Evolutionary conservation across 92 coral and sea anemone genomes (phyloP), one percentile per base, ranked within the genome.

Genomic region (Porites cylindrica): DNA sequence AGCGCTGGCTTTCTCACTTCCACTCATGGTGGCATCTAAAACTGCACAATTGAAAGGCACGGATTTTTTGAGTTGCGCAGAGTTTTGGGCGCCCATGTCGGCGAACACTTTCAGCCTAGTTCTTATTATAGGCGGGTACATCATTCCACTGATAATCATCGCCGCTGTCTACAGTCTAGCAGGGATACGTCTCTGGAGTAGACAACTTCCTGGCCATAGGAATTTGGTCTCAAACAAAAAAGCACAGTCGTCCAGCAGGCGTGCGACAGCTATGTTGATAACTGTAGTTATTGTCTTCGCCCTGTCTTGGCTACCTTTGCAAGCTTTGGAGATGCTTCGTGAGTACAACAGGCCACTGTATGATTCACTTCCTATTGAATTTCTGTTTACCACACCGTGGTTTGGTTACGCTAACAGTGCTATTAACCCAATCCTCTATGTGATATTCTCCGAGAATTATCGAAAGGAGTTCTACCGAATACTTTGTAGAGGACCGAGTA

Each of bases 241-340:
- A 53, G 85, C 82, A 67, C 90, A 91, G 70, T 68, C 91, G 7
- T 79, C 92, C 63, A 91, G 90, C 81, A 83, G 91, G 69, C 85
- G 94, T 0, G 96, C 96, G 61, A 91, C 96, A 1, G 76, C 75
- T 20, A 93, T 93, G 96, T 83, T 93, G 7, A 78, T 93, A 58
- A 93, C 96, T 1, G 96, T 93, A 11, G 91, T 91, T 1, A 63
- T 88, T 8, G 92, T 91, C 16, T 93, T 93, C 51, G 96, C 94
- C 17, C 6, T 93, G 20, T 93, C 93, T 16, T 93, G 94, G 96
- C 74, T 85, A 12, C 96, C 96, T 10, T 80, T 88, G 13, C 94
- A 90, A 76, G 63, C 80, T 52, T 47, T 79, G 1, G 92, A 93
- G 52, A 11, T 91, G 38, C 52, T 88, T 0, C 6, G 6, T 51